Base-by-base conservation (phyloP, 2,113 vertebrate species). In the Saccopteryx leptura region DNA sequence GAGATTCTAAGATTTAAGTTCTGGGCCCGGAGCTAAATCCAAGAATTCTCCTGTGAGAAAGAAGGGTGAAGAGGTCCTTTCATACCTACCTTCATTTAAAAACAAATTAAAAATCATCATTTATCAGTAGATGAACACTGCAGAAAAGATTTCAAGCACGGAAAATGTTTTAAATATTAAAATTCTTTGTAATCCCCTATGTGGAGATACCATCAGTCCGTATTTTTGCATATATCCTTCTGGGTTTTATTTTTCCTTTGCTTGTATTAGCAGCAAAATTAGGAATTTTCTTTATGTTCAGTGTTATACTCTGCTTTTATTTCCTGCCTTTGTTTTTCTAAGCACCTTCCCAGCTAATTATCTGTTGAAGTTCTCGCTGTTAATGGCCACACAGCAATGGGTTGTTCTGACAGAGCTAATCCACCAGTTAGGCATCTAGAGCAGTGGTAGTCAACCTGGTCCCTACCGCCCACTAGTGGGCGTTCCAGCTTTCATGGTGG, bases 211-310 rank as follows among this genome's bases (percentile, higher is more conserved):
- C 72, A 78, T 90, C 80, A 84, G 58, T 9, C 68, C 28, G n/a
- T 79, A 50, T 75, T 95, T 96, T 66, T 66, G 50, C 72, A 65
- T 9, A 19, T 3, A 46, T 90, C 46, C 74, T 68, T 86, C 66
- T 58, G 52, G 76, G 82, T 74, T 87, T 65, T 75, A 72, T 89
- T 93, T 91, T 89, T 89, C 61, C 63, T 79, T 17, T 83, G 72
- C 86, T 92, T 82, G 54, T 78, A 56, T 88, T 71, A 65, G 82
- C 31, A 65, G 82, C 31, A 54, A 93, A 94, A 82, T 85, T 88
- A 71, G 65, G 13, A 54, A 28, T 87, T 74, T 79, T 50, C 23
- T 69, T 84, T 74, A 33, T 82, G 78, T 75, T 54, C 81, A n/a
- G 65, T 68, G 92, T 97, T 52, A 60, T 18, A 21, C 21, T 26